These are phyloP conservation scores for Sebastes cheni DNA, from an alignment of 2,797 vertebrate genomes.

Conservation along the genomic window DNA sequence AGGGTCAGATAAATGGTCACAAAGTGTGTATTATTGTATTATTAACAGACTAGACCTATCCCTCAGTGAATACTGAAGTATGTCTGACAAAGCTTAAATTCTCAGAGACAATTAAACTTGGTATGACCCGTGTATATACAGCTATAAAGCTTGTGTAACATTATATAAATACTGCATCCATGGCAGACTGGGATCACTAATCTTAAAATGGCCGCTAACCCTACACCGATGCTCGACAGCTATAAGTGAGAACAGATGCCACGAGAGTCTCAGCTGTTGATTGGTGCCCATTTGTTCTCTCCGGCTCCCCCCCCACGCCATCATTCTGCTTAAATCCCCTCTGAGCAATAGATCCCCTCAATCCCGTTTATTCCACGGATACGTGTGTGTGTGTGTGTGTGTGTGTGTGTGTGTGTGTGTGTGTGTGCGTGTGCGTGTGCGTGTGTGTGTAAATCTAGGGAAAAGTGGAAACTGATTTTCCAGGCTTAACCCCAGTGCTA, in stretches of 20 bases:
- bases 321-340: conserved; percentile 69
- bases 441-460: conserved; percentile 12
- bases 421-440: not conserved
- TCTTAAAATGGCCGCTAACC: conserved; percentile 51
- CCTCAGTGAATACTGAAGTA: not conserved
- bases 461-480: conserved; percentile 37
- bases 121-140: not conserved
- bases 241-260: conserved; percentile 70
- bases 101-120: not conserved
- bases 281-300: conserved; percentile 61
- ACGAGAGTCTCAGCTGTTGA: conserved; percentile 67
- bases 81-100: not conserved
- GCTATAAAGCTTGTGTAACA: not conserved
- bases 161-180: not conserved
- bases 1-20: not conserved
- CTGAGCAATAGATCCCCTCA: conserved; percentile 69
- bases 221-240: conserved; percentile 31
- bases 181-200: conserved; percentile 6
- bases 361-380: conserved; percentile 70
- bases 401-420: not conserved
- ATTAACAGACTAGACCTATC: too few species aligned
- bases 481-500: conserved; percentile 22
- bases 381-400: not conserved
- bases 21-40: not conserved
- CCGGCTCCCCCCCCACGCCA: conserved; percentile 35